Evolutionary conservation across 2,113 vertebrate species (phyloP), one percentile per base, ranked within the genome.

Genomic region (Protomyctophum bolini): DNA sequence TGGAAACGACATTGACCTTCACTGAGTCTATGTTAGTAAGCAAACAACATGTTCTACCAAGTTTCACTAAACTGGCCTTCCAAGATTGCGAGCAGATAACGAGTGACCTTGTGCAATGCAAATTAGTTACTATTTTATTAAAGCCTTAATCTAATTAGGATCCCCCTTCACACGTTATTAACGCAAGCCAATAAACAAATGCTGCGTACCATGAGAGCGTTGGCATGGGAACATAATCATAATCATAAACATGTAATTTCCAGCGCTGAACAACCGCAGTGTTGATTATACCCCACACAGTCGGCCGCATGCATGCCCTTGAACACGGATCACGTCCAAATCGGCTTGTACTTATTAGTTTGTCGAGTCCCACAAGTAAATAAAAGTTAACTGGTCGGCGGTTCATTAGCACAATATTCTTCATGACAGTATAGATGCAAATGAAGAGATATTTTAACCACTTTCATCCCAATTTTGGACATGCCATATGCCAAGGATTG

Each of bases 141-240:
- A 83, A 82, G 61, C 70, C 76, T 41, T 87, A 78, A 88, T 87
- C 80, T 88, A 88, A 89, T 92, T 90, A 87, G 70, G 75, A 80
- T 83, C 79, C 83, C 78, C 86, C 85, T 89, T 89, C 87, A 87
- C 82, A 89, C 84, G 81, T 88, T 89, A 82, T 82, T 85, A 83
- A 83, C 58, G 75, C 72, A 81, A 82, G 79, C 75, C 82, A 88
- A 84, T 91, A 83, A 90, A 91, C 85, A 87, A 90, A 85, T 59
- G 76, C 55, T 7, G 75, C 68, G 65, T 81, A 64, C 76, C 72
- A 78, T 51, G 5, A 56, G 81, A 80, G 80, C 85, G 82, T 85
- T 86, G 86, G 81, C 86, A 85, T 76, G 74, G 77, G 85, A 83
- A 70, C 66, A 73, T 75, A 71, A 86, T 89, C 66, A 73, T 75